Percentiles rank a stretch among this genome's conserved stretches.
These are phyloP conservation scores for Manis crassicaudata DNA, from an alignment of 2,797 vertebrate genomes.

Conservation along the genomic window DNA sequence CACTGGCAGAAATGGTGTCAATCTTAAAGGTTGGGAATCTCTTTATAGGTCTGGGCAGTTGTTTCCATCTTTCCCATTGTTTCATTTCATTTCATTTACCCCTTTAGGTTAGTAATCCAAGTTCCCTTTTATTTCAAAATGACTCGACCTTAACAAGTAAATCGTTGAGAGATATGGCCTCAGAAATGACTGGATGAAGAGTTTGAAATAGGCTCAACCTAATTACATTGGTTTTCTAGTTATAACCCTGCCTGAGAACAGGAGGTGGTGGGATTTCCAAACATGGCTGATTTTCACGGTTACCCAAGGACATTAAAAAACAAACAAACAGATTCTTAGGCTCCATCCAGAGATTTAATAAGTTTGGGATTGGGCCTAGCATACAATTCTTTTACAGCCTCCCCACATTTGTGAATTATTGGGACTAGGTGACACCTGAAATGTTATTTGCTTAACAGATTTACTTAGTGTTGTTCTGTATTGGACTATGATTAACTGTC, in stretches of 20 bases:
- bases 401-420: neutral
- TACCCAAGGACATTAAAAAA: neutral
- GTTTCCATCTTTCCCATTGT: neutral
- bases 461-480: neutral
- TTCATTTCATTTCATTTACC: neutral
- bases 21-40: conserved; percentile 77
- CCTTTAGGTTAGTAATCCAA: neutral
- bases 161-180: neutral
- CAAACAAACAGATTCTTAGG: neutral
- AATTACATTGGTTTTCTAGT: neutral
- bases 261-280: neutral
- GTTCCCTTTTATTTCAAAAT: conserved; percentile 37
- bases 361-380: neutral
- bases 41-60: neutral
- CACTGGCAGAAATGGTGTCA: conserved; percentile 60
- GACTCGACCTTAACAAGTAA: conserved; percentile 12
- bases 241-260: neutral
- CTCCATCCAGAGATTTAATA: neutral
- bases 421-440: neutral
- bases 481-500: neutral
- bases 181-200: conserved; percentile 5
- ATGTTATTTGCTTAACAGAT: neutral
- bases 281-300: neutral
- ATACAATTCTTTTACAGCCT: neutral
- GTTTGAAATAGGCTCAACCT: neutral